Percentiles rank a stretch among this genome's conserved stretches.
phyloP scores from a whole-genome alignment of 2,113 vertebrate genomes.

The Kryptolebias marmoratus region DNA sequence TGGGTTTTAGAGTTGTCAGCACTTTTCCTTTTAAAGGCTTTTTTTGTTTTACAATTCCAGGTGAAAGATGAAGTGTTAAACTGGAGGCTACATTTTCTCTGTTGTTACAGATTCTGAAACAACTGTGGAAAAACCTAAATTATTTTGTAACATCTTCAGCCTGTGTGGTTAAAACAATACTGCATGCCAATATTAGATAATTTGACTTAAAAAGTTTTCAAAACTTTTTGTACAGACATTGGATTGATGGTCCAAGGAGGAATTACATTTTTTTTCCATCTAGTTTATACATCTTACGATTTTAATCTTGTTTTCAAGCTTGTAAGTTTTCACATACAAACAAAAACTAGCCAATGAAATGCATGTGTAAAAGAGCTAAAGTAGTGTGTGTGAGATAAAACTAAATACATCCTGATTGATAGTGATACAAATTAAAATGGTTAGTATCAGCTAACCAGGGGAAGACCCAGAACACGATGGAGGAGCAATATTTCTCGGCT shows the following conservation, averaged over 20 bases:
- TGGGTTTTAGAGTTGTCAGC: slow-evolving; percentile 37
- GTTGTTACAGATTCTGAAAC: too few relatives aligned
- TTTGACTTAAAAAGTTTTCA: too few relatives aligned
- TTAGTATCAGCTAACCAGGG: not conserved
- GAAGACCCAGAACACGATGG: too few relatives aligned
- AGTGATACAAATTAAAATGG: not conserved
- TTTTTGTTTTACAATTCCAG: not conserved
- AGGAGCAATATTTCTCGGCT: too few relatives aligned
- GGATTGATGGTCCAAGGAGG: not conserved
- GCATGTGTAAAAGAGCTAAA: not conserved
- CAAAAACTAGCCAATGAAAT: not conserved
- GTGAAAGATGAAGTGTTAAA: slow-evolving; percentile 1
- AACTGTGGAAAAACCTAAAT: too few relatives aligned
- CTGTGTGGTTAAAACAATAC: not conserved
- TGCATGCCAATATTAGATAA: too few relatives aligned
- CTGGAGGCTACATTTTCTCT: not conserved
- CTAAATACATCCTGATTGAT: not conserved
- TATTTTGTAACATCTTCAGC: not conserved
- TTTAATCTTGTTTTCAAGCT: not conserved
- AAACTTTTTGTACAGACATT: not conserved
- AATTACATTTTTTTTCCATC: too few relatives aligned
- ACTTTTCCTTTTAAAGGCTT: slow-evolving; percentile 7
- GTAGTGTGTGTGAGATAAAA: not conserved
- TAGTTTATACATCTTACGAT: too few relatives aligned
- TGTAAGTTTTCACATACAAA: not conserved